Evolutionary conservation across 2,888 invertebrate genomes (phyloP), one percentile per base, ranked within the genome.

Genomic region (Peribatodes rhomboidaria): DNA sequence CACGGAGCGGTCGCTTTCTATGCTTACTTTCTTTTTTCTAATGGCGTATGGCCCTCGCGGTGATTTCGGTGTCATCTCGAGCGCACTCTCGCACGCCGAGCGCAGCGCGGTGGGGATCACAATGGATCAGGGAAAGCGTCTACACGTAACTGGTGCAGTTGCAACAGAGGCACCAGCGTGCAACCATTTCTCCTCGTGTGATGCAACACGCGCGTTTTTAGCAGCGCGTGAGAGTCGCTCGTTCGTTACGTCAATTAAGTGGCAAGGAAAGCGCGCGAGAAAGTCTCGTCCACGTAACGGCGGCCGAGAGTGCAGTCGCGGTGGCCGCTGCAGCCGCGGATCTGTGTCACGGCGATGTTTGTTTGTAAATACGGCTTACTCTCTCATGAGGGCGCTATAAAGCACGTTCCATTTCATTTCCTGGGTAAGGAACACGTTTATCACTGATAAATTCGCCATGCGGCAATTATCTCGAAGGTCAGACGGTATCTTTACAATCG

Each of bases 171-270:
- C 78, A 82, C 84, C 89, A 76, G 89, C 90, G 89, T 90, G 91
- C 92, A 90, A 83, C 85, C 88, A 92, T 92, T 92, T 92, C 91
- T 91, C 90, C 82, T 84, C 86, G 81, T 82, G 87, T 92, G 92
- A 92, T 92, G 92, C 89, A 92, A 92, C 88, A 72, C 73, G 80
- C 81, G 83, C 83, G 85, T 90, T 91, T 92, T 88, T 78, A 79
- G 80, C 83, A 75, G 81, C 86, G 90, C 85, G 88, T 87, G 91
- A 89, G 91, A 89, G 88, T 87, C 83, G 85, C 82, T 89, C 84
- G 86, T 85, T 89, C 83, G 89, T 92, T 93, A 92, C 92, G 92
- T 92, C 91, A 90, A 92, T 92, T 91, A 92, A 87, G 85, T 84
- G 79, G 79, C 86, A 82, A 91, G 86, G 92, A 92, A 92, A 91